A percentile compares a stretch with the other conserved stretches of the same genome.
These are phyloP conservation scores for Phaetusa simplex DNA, from an alignment of 2,113 vertebrate species.

Conservation along the genomic window DNA sequence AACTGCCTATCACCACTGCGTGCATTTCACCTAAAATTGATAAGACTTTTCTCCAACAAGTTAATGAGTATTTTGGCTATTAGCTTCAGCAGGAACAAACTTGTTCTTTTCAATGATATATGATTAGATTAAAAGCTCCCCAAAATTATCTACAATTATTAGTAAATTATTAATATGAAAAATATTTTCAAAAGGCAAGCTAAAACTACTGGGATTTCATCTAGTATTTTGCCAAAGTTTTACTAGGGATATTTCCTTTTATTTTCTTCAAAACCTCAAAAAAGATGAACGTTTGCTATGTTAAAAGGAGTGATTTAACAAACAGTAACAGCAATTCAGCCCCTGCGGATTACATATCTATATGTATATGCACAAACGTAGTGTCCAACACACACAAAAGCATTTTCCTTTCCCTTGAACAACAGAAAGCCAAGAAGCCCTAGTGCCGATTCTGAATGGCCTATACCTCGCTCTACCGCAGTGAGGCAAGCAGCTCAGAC, in stretches of 20 bases:
- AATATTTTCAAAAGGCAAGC: background rate
- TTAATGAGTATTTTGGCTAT: background rate
- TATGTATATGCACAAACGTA: background rate
- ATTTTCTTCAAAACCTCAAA: background rate
- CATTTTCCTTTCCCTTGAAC: background rate
- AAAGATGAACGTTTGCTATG: background rate
- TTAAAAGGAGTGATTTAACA: background rate
- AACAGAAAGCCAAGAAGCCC: background rate
- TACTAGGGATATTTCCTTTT: background rate
- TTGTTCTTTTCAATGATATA: background rate
- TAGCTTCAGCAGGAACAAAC: background rate
- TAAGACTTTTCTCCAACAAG: background rate
- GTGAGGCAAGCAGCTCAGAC: background rate
- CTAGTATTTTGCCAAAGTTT: background rate
- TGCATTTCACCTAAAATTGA: background rate
- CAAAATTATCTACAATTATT: background rate
- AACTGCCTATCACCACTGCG: background rate
- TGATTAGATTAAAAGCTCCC: background rate
- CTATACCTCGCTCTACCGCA: background rate
- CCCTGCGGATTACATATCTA: fast-evolving
- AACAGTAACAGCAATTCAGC: background rate
- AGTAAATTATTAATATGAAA: background rate
- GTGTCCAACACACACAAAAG: background rate
- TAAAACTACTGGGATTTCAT: background rate
- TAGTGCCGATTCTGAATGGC: background rate